Evolutionary conservation across 2,113 vertebrate genomes (phyloP).

Genomic region (Sterrhoptilus dennistouni): DNA sequence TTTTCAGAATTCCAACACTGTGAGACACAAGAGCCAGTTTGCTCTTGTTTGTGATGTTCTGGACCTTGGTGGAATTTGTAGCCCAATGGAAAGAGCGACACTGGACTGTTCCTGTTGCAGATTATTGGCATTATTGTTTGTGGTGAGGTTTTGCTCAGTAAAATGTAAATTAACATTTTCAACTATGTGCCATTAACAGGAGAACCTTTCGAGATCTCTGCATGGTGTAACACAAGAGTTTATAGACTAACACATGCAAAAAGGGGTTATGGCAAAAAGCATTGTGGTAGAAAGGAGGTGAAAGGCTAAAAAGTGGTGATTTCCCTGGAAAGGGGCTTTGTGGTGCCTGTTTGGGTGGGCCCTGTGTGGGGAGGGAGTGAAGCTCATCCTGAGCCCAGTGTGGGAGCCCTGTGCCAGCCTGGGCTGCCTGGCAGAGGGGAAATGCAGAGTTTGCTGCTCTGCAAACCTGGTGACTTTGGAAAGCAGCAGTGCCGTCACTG

Average conservation of each 20-base stretch:
- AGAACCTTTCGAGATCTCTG: neutral
- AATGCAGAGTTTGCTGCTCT: neutral
- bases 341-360: neutral
- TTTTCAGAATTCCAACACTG: too few relatives aligned
- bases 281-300: neutral
- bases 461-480: neutral
- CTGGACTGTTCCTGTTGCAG: neutral
- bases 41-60: neutral
- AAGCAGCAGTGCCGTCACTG: neutral
- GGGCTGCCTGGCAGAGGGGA: neutral
- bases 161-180: neutral
- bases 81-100: neutral
- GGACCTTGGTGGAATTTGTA: neutral
- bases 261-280: neutral
- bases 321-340: neutral
- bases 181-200: rapidly evolving
- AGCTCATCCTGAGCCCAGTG: neutral
- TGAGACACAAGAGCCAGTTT: neutral
- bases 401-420: neutral
- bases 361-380: neutral
- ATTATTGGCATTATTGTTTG: neutral
- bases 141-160: neutral
- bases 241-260: neutral
- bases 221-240: neutral
- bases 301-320: neutral